Base-by-base conservation (phyloP, 2,888 invertebrate species). In the Leptinotarsa juncta region DNA sequence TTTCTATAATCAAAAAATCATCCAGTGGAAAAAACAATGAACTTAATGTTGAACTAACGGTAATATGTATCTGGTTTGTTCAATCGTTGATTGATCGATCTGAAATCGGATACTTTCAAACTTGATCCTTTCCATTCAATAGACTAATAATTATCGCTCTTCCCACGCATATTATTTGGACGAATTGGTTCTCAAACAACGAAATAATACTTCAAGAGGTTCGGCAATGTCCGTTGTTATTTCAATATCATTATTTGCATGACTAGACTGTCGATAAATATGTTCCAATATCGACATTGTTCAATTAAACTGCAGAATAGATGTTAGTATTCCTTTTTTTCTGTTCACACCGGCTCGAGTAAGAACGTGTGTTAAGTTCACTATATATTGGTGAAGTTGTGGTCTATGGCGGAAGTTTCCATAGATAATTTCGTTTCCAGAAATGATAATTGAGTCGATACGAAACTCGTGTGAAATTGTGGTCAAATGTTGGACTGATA, bases 41-140 rank as follows among this genome's bases (percentile, higher is more conserved):
- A n/a, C 10, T 26, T 1, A 32, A 32, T 32, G 16, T 32, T 62
- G 4, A n/a, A 10, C 51, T 42, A 62, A 62, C 62, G 32, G 62
- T 32, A 32, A 32, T 18, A n/a, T 62, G 16, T 62, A 42, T 62
- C 32, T n/a, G 32, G 62, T 62, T 62, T 62, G 62, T 42, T 62
- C 32, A 26, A 32, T 62, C 42, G 26, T n/a, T 26, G 62, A 62
- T 32, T 62, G 26, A 62, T 62, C 42, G 3, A 15, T 42, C 15
- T 62, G 62, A 62, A 62, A 62, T 62, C n/a, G 7, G 42, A 62
- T 62, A 62, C 62, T 62, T 32, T 16, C 32, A 32, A 62, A 62
- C 62, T n/a, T 42, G 62, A 62, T 62, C 26, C 62, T 42, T 15
- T 32, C 62, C 26, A 62, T 42, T 62, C n/a, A 15, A 62, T 26